Evolutionary conservation across 1,140 invertebrate species (phyloP), one percentile per base, ranked within the genome.

Genomic region (Gryon sp.): DNA sequence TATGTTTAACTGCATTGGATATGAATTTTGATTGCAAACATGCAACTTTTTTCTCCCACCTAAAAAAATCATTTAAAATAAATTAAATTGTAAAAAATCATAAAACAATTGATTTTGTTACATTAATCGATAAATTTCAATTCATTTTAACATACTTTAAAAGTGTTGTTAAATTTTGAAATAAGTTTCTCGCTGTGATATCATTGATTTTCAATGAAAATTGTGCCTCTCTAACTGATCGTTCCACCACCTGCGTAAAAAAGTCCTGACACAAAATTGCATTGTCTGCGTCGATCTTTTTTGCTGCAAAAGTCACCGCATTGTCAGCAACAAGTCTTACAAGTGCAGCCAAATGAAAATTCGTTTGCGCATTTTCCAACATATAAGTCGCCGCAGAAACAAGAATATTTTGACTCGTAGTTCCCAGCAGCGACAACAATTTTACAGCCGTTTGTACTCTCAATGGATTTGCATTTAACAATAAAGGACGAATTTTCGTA

Each of bases 221-320:
- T n/a, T 87, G 82, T 12, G 85, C 82, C 28, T 87, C 85, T 57
- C 85, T 74, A 0, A 89, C 50, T 2, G 85, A 83, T 74, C 90
- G 89, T 34, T 91, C 89, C 0, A 91, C 65, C 4, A 90, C 87
- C 48, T 90, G 87, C 1, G 87, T 85, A 62, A 91, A 90, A 78
- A 90, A 88, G n/a, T 89, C 88, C 4, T 88, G 68, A 40, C 66
- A 63, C 0, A 76, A 60, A 1, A 90, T 34, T 0, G 84, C 82
- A 81, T 89, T 90, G 72, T 90, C 87, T 0, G 84, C 81, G 11
- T 88, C 90, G 0, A 84, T 82, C 14, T 89, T 90, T 24, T 88
- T 89, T 0, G 82, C 66, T 0, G 89, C 86, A 73, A 90, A 90
- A 9, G 89, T 76, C 0, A 87, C 83, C 5, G 87, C 72, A 34